Evolutionary conservation across 1,140 invertebrate species (phyloP).

Genomic region (Triops longicaudatus): DNA sequence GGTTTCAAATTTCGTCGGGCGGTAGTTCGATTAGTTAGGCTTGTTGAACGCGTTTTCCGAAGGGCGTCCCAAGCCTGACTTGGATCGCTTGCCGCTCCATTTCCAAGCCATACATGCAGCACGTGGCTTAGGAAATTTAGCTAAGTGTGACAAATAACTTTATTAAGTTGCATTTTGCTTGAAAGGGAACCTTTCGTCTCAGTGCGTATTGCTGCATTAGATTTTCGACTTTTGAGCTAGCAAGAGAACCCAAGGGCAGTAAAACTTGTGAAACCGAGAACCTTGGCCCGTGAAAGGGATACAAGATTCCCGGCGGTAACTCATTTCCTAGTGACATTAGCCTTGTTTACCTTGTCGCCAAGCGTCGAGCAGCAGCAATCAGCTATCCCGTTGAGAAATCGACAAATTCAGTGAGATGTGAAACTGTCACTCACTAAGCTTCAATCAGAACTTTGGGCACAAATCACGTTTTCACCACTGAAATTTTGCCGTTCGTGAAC

Average conservation of each 20-base stretch:
- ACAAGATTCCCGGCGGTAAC: too few relatives aligned
- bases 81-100: background rate
- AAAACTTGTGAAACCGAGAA: too few relatives aligned
- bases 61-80: background rate
- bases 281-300: too few relatives aligned
- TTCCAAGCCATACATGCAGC: background rate
- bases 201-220: background rate
- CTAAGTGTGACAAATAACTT: background rate
- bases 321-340: too few relatives aligned
- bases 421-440: background rate
- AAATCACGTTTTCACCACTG: conserved; percentile 17
- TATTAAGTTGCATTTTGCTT: background rate
- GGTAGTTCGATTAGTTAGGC: background rate
- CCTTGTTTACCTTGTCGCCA: too few relatives aligned
- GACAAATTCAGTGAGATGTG: background rate
- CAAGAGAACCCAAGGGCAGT: too few relatives aligned
- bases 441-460: background rate
- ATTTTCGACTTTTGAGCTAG: too few relatives aligned
- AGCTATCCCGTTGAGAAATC: background rate
- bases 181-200: background rate
- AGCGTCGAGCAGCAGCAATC: too few relatives aligned
- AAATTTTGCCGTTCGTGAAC: too few relatives aligned
- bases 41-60: background rate
- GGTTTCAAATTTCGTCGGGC: conserved; percentile 6
- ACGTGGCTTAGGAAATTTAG: background rate